Evolutionary conservation across 2,888 invertebrate genomes (phyloP), one percentile per base, ranked within the genome.

Genomic region (Leptopilina syphax): DNA sequence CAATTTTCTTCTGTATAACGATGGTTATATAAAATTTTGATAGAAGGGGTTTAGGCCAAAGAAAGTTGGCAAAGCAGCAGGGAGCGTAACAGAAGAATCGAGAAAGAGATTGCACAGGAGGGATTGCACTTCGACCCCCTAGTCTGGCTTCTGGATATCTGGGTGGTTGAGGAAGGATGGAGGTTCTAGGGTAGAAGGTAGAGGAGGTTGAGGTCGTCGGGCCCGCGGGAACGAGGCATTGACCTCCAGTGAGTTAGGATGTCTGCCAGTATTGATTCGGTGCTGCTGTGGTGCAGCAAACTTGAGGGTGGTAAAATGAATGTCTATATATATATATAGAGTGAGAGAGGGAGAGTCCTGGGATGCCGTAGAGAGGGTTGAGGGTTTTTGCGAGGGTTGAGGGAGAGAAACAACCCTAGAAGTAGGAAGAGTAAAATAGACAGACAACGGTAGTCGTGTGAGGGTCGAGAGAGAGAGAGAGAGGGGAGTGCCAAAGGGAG

Each of bases 181-280:
- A 66, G 60, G 47, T 78, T 83, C 79, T 82, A 79, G 83, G 85
- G 85, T 84, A 86, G 83, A 86, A 85, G 81, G 84, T 83, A 85
- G 82, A 84, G 84, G 86, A 85, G 85, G 85, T 92, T 91, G 92
- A 90, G 91, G 91, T 93, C 93, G 93, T 92, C 93, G 93, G 92
- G 92, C 93, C 92, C 92, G 92, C 92, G 92, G 92, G 91, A 90
- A 92, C 92, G 92, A 94, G 94, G 93, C 94, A 94, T 94, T 94
- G 94, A 94, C 94, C 94, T 91, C 92, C 87, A 91, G 90, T 89
- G 91, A 90, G 91, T 90, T 90, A 92, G 93, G 92, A 92, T 93
- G 93, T 93, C 92, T 93, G 93, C 93, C 91, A 92, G 92, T 92
- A 93, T 93, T 93, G 93, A 93, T 93, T 92, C 89, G 89, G 86